Conservation (phyloP, 2,797 vertebrate genomes). For the Taenioides sp. region DNA sequence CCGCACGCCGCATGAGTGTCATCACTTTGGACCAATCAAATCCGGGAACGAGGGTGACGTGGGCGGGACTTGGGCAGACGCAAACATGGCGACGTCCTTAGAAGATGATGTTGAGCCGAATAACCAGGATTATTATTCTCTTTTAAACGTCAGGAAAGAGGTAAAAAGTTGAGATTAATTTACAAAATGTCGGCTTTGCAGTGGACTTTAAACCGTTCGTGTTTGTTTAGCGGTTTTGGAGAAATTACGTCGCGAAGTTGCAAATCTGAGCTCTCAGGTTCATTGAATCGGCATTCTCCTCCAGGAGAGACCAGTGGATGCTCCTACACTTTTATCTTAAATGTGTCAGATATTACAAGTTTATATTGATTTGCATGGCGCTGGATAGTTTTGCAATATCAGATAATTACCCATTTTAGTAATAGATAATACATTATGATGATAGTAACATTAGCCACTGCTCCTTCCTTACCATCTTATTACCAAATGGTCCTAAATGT, state of each 20-base stretch:
- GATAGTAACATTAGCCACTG: background rate
- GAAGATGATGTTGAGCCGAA: conserved; percentile 84
- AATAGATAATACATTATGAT: background rate
- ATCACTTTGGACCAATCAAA: conserved; percentile 55
- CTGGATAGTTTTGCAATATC: background rate
- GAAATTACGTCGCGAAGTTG: background rate
- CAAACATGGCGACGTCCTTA: conserved; percentile 95
- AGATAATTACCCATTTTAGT: background rate
- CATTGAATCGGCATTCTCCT: conserved; percentile 23
- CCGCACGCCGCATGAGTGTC: background rate
- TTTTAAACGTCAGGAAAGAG: conserved; percentile 94
- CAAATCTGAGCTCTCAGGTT: conserved; percentile 31
- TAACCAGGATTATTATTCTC: conserved; percentile 93
- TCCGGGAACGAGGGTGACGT: conserved; percentile 27
- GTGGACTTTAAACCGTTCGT: background rate
- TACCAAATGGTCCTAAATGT: background rate
- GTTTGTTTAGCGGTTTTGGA: background rate
- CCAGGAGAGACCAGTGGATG: conserved; percentile 21
- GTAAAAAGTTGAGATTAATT: conserved; percentile 67
- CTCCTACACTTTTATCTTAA: conserved; percentile 5
- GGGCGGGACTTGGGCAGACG: conserved; percentile 73
- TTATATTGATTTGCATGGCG: background rate
- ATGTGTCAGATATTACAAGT: background rate
- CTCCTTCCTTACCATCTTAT: background rate
- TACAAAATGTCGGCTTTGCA: background rate